Percentiles rank a stretch among this genome's conserved stretches.
Evolutionary conservation across 2,888 invertebrate species (phyloP).

Genomic region (Horisme vitalbata): DNA sequence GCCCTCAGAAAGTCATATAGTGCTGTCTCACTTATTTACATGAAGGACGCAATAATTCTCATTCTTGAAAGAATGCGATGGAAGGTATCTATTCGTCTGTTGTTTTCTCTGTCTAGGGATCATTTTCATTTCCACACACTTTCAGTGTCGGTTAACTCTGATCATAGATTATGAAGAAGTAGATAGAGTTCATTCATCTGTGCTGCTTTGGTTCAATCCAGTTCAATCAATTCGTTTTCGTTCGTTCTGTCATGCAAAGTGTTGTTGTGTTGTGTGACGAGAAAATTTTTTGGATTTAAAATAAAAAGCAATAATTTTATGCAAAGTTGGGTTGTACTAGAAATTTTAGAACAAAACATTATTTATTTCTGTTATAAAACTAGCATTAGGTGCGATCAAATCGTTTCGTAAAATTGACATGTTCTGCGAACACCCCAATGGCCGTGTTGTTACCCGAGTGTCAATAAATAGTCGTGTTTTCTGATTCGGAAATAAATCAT

Average conservation of each 20-base stretch:
- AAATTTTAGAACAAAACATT: constrained; percentile 2
- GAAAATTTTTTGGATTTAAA: constrained; percentile 9
- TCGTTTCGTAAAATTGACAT: constrained; percentile 48
- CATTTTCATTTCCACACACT: no score
- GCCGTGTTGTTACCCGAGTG: constrained; percentile 61
- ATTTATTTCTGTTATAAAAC: constrained; percentile 7
- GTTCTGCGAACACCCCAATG: constrained; percentile 60
- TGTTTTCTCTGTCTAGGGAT: no score
- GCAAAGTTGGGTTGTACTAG: constrained; percentile 1
- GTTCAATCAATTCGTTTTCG: no score
- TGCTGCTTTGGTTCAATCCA: no score
- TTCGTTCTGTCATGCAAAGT: not conserved
- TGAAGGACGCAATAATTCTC: no score
- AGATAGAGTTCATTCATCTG: no score
- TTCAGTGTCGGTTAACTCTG: no score
- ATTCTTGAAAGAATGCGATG: no score
- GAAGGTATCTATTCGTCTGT: no score
- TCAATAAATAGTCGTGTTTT: constrained; percentile 64
- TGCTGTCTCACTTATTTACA: no score
- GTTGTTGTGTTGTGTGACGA: not conserved
- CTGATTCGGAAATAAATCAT: constrained; percentile 51
- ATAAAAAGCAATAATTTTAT: constrained; percentile 20
- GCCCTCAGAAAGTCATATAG: no score
- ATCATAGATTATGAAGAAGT: no score
- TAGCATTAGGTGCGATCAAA: constrained; percentile 4